A percentile compares a stretch with the other conserved stretches of the same genome.
Conservation (phyloP, 2,888 invertebrate species). For the Sinhomidia bicolor region DNA sequence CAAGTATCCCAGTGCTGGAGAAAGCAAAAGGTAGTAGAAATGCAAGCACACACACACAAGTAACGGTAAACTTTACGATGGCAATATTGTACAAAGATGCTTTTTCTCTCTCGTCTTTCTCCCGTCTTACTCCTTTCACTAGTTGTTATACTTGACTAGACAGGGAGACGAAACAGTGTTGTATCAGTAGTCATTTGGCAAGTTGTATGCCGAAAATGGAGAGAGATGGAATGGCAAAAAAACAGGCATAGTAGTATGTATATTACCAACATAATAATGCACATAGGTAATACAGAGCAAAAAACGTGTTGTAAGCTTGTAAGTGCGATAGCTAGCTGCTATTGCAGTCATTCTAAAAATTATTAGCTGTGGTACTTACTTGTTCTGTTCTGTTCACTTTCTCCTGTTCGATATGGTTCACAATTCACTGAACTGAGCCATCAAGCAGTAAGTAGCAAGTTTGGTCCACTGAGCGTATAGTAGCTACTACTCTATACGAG, state of each 20-base stretch:
- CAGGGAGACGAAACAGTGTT: slow-evolving; percentile 1
- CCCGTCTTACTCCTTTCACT: no score
- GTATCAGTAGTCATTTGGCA: not conserved
- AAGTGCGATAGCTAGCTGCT: no score
- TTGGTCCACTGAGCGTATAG: slow-evolving; percentile 31
- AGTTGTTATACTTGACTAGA: slow-evolving; percentile 36
- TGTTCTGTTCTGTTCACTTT: slow-evolving; percentile 17
- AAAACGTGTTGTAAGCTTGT: not conserved
- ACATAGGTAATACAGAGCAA: not conserved
- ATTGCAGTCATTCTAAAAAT: slow-evolving; percentile 38
- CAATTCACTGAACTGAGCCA: slow-evolving; percentile 42
- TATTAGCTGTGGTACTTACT: slow-evolving; percentile 13
- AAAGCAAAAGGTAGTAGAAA: slow-evolving; percentile 40
- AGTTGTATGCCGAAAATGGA: slow-evolving; percentile 3
- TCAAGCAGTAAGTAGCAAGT: not conserved
- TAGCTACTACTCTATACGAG: no score
- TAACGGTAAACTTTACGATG: slow-evolving; percentile 50
- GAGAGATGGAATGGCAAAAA: not conserved
- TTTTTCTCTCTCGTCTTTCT: slow-evolving; percentile 1
- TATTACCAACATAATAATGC: not conserved
- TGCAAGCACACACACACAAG: not conserved
- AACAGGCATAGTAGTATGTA: no score
- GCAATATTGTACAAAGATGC: slow-evolving; percentile 38
- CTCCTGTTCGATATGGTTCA: not conserved
- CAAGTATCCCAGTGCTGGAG: not conserved